phyloP scores from a whole-genome alignment of 2,113 vertebrate genomes.

The Tilapia sparmanii region DNA sequence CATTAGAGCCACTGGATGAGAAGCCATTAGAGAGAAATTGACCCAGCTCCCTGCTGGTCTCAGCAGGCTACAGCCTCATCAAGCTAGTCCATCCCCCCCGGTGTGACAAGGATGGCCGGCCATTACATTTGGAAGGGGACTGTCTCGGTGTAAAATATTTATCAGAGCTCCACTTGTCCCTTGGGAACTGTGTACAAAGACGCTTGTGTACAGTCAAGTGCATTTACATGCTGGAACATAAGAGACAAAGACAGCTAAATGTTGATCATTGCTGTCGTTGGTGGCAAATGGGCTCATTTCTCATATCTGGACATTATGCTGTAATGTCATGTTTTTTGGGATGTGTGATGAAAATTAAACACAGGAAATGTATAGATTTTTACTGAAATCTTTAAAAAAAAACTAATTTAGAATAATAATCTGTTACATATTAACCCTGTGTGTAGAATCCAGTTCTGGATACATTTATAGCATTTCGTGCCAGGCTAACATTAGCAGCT shows the following conservation, averaged over 20 bases:
- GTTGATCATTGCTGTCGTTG: not conserved
- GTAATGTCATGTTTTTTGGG: too few species aligned
- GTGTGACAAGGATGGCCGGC: constrained; percentile 3
- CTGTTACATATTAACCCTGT: not conserved
- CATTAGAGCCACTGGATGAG: constrained; percentile 38
- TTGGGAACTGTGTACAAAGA: constrained; percentile 5
- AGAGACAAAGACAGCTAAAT: constrained; percentile 3
- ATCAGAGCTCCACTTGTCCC: constrained; percentile 21
- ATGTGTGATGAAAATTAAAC: not conserved
- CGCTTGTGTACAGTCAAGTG: not conserved
- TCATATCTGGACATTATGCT: not conserved
- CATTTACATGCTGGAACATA: not conserved
- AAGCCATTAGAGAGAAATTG: constrained; percentile 56
- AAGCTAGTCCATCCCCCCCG: not conserved
- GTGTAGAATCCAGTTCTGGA: not conserved
- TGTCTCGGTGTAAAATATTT: constrained; percentile 49
- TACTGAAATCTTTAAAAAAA: not conserved
- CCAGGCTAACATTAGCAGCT: not conserved
- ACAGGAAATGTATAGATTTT: not conserved
- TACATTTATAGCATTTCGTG: not conserved
- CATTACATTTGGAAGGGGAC: constrained; percentile 15
- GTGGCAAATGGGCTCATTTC: not conserved
- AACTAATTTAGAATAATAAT: not conserved
- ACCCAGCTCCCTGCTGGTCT: constrained; percentile 45
- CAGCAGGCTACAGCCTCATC: constrained; percentile 49